These are phyloP conservation scores for Vicugna pacos DNA, from an alignment of 2,113 vertebrate species.

Conservation along the genomic window DNA sequence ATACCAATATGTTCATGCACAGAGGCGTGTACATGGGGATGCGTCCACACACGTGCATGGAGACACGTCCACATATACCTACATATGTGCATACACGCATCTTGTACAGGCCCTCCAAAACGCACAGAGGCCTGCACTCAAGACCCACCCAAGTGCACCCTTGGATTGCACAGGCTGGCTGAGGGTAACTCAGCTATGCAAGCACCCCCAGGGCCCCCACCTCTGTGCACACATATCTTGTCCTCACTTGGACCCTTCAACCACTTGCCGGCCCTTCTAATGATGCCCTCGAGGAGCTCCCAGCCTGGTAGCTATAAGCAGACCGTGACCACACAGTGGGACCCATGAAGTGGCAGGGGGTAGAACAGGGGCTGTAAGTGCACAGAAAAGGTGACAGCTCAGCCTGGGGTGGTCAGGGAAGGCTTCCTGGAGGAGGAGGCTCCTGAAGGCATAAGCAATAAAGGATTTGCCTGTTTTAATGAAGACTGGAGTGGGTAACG, in stretches of 20 bases:
- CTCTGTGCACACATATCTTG: accelerated
- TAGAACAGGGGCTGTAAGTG: neutral
- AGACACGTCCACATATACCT: accelerated
- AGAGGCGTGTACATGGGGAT: accelerated
- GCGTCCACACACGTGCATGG: neutral
- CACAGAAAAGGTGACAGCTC: neutral
- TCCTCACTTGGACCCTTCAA: neutral
- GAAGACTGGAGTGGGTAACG: neutral
- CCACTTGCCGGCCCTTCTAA: neutral
- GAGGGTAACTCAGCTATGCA: too few relatives aligned
- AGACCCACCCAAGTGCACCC: neutral
- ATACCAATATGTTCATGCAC: accelerated
- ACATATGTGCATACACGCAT: accelerated
- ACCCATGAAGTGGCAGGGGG: accelerated
- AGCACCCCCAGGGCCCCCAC: neutral
- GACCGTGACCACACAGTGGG: too few relatives aligned
- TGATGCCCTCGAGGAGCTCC: neutral
- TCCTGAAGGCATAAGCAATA: neutral
- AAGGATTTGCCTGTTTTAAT: neutral
- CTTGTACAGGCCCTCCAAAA: accelerated
- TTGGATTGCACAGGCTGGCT: neutral
- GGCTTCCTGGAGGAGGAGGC: slow-evolving; percentile 19
- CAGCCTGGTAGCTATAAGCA: neutral
- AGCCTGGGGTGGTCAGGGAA: neutral
- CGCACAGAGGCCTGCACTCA: neutral